A percentile compares a stretch with the other conserved stretches of the same genome.
phyloP scores from a whole-genome alignment of 1,140 invertebrate species.

The Drosophila nikananu region DNA sequence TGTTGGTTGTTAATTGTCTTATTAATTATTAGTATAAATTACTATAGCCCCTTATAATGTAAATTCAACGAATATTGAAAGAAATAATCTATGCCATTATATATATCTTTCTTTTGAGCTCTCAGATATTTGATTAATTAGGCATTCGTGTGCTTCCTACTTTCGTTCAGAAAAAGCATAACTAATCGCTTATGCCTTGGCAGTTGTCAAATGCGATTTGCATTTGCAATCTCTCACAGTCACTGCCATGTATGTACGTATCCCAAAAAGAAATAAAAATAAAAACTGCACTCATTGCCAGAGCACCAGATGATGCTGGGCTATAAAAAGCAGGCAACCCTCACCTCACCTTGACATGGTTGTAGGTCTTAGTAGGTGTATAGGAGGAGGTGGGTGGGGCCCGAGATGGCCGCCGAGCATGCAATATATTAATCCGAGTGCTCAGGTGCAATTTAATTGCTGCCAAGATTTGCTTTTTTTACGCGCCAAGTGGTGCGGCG shows the following conservation, averaged over 20 bases:
- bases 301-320: constrained; percentile 50
- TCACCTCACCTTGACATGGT: constrained; percentile 80
- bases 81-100: background rate
- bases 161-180: constrained; percentile 30
- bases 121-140: constrained; percentile 42
- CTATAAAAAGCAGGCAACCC: constrained; percentile 78
- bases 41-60: background rate
- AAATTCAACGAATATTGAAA: background rate
- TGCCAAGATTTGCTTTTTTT: constrained; percentile 74
- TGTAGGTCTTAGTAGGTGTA: constrained; percentile 34
- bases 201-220: constrained; percentile 53
- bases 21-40: background rate
- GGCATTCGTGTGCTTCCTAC: constrained; percentile 8
- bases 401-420: constrained; percentile 21
- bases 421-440: constrained; percentile 68
- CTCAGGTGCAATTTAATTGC: constrained; percentile 82
- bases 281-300: constrained; percentile 57
- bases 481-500: constrained; percentile 29
- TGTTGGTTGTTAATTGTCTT: background rate
- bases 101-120: constrained; percentile 11
- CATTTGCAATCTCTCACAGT: constrained; percentile 39
- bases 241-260: constrained; percentile 27
- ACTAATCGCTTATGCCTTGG: constrained; percentile 56
- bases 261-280: constrained; percentile 25
- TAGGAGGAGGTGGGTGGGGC: background rate